Evolutionary conservation across 1,140 invertebrate genomes (phyloP), one percentile per base, ranked within the genome.

Genomic region (Pissodes strobi): DNA sequence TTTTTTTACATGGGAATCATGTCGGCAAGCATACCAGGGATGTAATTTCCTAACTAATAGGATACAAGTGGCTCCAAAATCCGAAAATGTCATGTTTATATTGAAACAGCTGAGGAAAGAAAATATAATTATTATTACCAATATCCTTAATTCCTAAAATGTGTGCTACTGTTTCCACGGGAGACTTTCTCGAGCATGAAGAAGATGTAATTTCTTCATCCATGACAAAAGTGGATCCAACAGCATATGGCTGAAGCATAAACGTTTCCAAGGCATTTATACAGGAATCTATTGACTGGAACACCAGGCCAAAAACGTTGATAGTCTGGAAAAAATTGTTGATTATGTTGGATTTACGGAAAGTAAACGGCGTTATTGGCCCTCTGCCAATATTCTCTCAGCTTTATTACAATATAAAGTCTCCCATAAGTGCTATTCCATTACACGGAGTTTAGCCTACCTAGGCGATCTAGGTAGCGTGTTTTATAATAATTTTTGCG

Each of bases 151-250:
- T 57, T 34, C 80, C 80, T 67, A 89, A 82, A 55, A 88, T 88
- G 64, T 84, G 82, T 49, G 85, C 83, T 2, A 89, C 85, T 17
- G 85, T 80, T 67, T 87, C 85, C 5, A 87, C 52, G 6, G 55
- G 53, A 4, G 25, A 83, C 66, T 87, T 84, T 64, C 80, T 86
- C 15, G 81, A 82, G 56, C 79, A 82, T 0, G 80, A 82, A 10
- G 80, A 79, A 0, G 80, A 78, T 8, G 81, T 82, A 0, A 77
- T 74, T 55, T 82, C 79, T 76, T 89, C 90, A 69, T 91, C 88
- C 2, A 88, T 89, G 89, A 84, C 0, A 92, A 90, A 90, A 69
- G 89, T 90, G 0, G 90, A 86, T 1, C 93, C 87, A 23, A 94
- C 84, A 17, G 85, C 77, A 15, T 82, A 71, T 5, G 79, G 67